phyloP scores from a whole-genome alignment of 1,140 invertebrate genomes.

The Rhizoglyphus robini region DNA sequence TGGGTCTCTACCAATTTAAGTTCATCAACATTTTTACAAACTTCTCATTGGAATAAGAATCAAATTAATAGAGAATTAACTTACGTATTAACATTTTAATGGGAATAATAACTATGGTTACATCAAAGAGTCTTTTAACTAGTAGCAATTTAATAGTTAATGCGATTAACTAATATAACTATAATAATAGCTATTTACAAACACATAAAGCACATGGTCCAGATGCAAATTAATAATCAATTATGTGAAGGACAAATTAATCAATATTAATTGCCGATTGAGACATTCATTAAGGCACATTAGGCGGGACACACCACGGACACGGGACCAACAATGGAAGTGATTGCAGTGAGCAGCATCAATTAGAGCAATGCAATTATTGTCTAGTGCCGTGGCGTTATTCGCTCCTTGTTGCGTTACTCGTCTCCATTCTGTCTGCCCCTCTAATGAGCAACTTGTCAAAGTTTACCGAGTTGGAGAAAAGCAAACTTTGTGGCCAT shows the following conservation, averaged over 20 bases:
- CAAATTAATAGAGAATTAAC: too few species aligned
- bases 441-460: conserved; percentile 11
- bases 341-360: conserved; percentile 4
- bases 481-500: neutral
- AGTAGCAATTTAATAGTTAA: too few species aligned
- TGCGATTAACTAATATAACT: too few species aligned
- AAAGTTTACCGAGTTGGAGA: neutral
- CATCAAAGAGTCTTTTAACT: too few species aligned
- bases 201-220: too few species aligned
- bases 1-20: too few species aligned
- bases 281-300: neutral
- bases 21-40: too few species aligned
- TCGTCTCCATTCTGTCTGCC: neutral
- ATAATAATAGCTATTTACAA: too few species aligned
- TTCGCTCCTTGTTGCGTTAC: neutral
- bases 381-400: neutral
- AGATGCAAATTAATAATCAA: neutral
- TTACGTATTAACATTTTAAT: too few species aligned
- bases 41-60: too few species aligned
- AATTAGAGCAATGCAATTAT: conserved; percentile 9
- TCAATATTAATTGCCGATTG: neutral
- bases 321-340: neutral
- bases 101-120: too few species aligned
- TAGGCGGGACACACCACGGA: neutral
- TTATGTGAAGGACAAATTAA: neutral